Evolutionary conservation across 2,113 vertebrate species (phyloP), one percentile per base, ranked within the genome.

Genomic region (Kryptolebias marmoratus): DNA sequence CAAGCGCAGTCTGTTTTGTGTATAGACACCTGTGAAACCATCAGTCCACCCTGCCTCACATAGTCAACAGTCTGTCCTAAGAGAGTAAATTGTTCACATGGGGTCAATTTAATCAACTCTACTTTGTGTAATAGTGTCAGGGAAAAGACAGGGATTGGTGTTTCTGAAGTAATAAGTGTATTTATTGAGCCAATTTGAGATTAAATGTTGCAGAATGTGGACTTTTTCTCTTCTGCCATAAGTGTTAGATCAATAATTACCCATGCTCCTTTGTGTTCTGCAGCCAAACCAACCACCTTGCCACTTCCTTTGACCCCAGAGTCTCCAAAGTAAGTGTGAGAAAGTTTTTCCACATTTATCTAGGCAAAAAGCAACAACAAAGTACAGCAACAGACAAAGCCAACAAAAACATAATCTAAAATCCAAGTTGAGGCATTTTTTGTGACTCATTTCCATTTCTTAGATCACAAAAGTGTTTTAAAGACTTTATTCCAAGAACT

Each of bases 281-380:
- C 96, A 99, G 98, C 96, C 95, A 98, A 97, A 96, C 95, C 97
- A 96, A 96, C 96, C 94, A 98, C 93, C 96, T 96, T 99, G 96
- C 96, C 97, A 93, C 97, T 99, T 96, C 98, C 98, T 94, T 95
- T 99, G 97, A 99, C 97, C 76, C 98, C 97, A 77, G 97, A 99
- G 94, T 98, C 97, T 96, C 97, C 97, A 99, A 99, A 98, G 98
- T 99, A 99, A 99, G 98, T 99, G 95, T 92, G 94, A 95, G 94
- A 90, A 22, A 96, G 94, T 93, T 93, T 96, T 92, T 93, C 89
- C 95, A 94, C 90, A 90, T 94, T 95, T 91, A 95, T 89, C 75
- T 89, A 91, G 89, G 90, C 83, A 84, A 77, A 84, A 68, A 86
- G 61, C 81, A 93, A 88, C 61, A 86, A 90, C 83, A 92, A 93